Evolutionary conservation across 2,797 vertebrate genomes (phyloP), one percentile per base, ranked within the genome.

Genomic region (Hylomyscus alleni): DNA sequence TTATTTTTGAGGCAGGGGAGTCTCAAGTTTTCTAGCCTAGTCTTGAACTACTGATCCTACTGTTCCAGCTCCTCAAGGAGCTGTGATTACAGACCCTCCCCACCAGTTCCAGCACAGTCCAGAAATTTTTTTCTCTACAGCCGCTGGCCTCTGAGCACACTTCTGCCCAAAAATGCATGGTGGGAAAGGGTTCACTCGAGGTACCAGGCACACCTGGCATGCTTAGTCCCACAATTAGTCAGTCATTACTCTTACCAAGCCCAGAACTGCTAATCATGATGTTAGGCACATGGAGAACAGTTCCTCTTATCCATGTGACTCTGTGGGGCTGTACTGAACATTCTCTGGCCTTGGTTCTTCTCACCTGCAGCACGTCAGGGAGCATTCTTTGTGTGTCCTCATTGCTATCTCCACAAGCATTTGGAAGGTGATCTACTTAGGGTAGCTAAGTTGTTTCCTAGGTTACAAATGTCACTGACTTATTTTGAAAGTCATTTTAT

Each of bases 401-500:
- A 14, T 20, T 22, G 17, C 13, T 65, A 3, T 54, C 37, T 40
- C 81, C 17, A 67, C 58, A 77, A 22, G 52, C 62, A 26, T 86
- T 93, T 37, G 52, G 50, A 31, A 69, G 8, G 1, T 9, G 40
- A 50, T 95, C 44, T 22, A 75, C 52, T 87, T 78, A 60, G 47
- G 34, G 44, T 29, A 37, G 26, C 34, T 91, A 15, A n/a, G 50
- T 47, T 60, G 19, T 87, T 24, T 94, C 26, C 91, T 50, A 54
- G 52, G 8, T 37, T 92, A 15, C 40, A 73, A 73, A 58, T 29
- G 67, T 40, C 29, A 47, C 26, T 67, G 34, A 76, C 50, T 76
- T 87, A 60, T 58, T 80, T 91, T 52, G 62, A 67, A 93, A 88
- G 54, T 58, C 22, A 56, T 78, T 96, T 78, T 73, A 19, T 34